A percentile compares a stretch with the other conserved stretches of the same genome.
phyloP scores from a whole-genome alignment of 1,140 invertebrate genomes.

The Trachymyrmex septentrionalis region DNA sequence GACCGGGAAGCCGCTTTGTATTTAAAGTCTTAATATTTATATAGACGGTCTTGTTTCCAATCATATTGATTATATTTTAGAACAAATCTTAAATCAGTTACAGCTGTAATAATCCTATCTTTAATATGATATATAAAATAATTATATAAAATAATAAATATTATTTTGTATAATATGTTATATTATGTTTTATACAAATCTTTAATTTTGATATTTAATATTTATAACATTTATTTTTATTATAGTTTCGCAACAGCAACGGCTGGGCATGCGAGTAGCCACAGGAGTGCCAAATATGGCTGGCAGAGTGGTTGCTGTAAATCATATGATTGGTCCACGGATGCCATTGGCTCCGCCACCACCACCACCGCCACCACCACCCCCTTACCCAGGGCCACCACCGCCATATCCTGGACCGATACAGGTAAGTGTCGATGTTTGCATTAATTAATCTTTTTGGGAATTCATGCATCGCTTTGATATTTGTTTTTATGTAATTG shows the following conservation, averaged over 20 bases:
- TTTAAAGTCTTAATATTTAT: too few species aligned
- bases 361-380: constrained; percentile 89
- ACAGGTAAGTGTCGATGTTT: constrained; percentile 79
- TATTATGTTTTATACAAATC: neutral
- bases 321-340: constrained; percentile 84
- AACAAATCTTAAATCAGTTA: neutral
- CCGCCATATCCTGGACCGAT: constrained; percentile 84
- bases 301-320: constrained; percentile 83
- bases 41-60: too few species aligned
- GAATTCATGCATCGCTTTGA: constrained; percentile 79
- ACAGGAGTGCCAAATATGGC: constrained; percentile 81
- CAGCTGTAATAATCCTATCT: neutral
- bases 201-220: constrained; percentile 15
- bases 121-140: neutral
- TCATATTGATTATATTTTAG: neutral
- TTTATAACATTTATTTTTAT: constrained; percentile 27
- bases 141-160: neutral
- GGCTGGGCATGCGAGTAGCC: constrained; percentile 81
- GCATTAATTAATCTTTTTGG: constrained; percentile 48
- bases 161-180: neutral
- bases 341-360: constrained; percentile 87
- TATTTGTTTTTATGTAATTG: constrained; percentile 72
- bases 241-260: constrained; percentile 80
- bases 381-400: constrained; percentile 88
- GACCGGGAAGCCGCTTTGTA: too few species aligned